Percentiles rank a stretch among this genome's conserved stretches.
Conservation (phyloP, 2,113 vertebrate genomes). For the Scartelaos histophorus region DNA sequence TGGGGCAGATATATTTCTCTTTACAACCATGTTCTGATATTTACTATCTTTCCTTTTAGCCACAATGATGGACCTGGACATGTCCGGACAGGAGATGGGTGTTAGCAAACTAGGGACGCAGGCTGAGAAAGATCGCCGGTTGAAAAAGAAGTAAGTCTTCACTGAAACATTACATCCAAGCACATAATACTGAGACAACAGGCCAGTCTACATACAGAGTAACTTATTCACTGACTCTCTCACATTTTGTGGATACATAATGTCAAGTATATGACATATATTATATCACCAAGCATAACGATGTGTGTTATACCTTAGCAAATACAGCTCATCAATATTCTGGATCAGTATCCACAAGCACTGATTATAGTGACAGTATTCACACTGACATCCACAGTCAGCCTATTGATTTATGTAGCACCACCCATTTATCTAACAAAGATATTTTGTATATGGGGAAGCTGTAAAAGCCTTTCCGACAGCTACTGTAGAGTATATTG, state of each 20-base stretch:
- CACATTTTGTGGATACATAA: not conserved
- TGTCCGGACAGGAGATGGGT: slow-evolving; percentile 89
- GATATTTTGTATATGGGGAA: slow-evolving; percentile 36
- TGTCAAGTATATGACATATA: not conserved
- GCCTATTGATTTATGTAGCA: slow-evolving; percentile 50
- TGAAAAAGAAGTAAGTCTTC: slow-evolving; percentile 96
- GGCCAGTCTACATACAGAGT: not conserved
- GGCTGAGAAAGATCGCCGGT: slow-evolving; percentile 95
- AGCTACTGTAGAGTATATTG: slow-evolving; percentile 12
- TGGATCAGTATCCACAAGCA: slow-evolving; percentile 31
- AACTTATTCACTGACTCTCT: not conserved
- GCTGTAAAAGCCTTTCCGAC: slow-evolving; percentile 25
- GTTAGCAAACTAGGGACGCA: slow-evolving; percentile 95
- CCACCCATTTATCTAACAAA: slow-evolving; percentile 50
- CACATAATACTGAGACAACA: not conserved
- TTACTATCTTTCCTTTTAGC: slow-evolving; percentile 64
- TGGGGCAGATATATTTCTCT: not conserved
- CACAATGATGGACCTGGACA: slow-evolving; percentile 88
- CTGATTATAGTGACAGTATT: slow-evolving; percentile 39
- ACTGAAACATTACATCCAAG: not conserved
- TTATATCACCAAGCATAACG: not conserved
- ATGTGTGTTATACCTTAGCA: slow-evolving; percentile 14
- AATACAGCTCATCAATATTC: slow-evolving; percentile 36
- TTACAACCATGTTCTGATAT: not conserved
- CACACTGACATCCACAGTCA: slow-evolving; percentile 49